Evolutionary conservation across 2,113 vertebrate genomes (phyloP), one percentile per base, ranked within the genome.

Genomic region (Regulus satrapa): DNA sequence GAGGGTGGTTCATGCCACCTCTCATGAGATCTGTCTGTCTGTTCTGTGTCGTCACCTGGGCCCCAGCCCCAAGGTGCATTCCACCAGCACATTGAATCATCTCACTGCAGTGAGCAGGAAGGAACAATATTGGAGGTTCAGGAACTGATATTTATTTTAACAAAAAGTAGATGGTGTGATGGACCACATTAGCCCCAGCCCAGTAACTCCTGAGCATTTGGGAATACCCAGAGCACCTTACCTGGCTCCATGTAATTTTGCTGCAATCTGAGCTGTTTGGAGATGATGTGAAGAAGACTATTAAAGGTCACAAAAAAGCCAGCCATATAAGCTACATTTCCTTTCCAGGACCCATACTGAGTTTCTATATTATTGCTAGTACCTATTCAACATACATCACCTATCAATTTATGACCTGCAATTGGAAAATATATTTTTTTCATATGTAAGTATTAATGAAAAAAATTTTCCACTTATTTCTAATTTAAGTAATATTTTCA

Each of bases 81-180:
- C 17, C 41, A 25, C 5, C 29, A 52, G 38, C 0, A 0, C 19
- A 14, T 15, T 38, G 20, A 55, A 54, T 59, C 11, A 17, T 63
- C 36, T 32, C 55, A 31, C 49, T 21, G 25, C 51, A 59, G 23
- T 15, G n/a, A 20, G 34, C 41, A 63, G 29, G 48, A 83, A 78
- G 62, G 55, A 74, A 18, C 40, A 51, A 38, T 75, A 72, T 7
- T 8, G 43, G 9, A 49, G 31, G 18, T 46, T 68, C 28, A 18
- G 14, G 5, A 77, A 20, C 23, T 32, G 34, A 9, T 54, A 45
- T 52, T 84, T 80, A 29, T 89, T 87, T 61, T 66, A 71, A 78
- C 18, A n/a, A 55, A 52, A 78, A 32, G 34, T 32, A 63, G 66
- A 41, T 0, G 0, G 0, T 4, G 2, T 54, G 38, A 23, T 66